Base-by-base conservation (phyloP, 1,140 invertebrate genomes). In the Belonocnema kinseyi region DNA sequence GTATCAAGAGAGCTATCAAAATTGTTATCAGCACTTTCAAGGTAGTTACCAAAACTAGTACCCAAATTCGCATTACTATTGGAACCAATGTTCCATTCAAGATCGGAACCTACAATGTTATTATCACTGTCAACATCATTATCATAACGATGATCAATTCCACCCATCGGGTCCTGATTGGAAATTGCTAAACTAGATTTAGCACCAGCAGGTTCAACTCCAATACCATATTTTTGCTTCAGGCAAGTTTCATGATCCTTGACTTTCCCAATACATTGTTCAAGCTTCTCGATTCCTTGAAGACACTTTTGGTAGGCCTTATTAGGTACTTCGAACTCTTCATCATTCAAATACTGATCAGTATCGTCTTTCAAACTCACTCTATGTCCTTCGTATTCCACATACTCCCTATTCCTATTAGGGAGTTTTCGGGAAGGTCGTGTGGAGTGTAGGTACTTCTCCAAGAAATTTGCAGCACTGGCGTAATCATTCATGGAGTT, bases 251-350 rank as follows among this genome's bases (percentile, higher is more conserved):
- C 86, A 16, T 89, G 85, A 17, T 61, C 76, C 71, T 81, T 82
- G 11, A 83, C 80, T 11, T 81, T 84, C 0, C 74, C 79, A 13
- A 89, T 85, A 72, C 87, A 88, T 33, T 83, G 77, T 71, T 89
- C 87, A 73, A 89, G 73, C 71, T 86, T 83, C 66, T 85, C 82
- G 17, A 89, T 88, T 33, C 86, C 83, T 51, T 80, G 82, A 61
- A 89, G 50, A 72, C 85, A 87, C 53, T 83, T 85, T 6, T 84
- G 79, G 74, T 87, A 89, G n/a, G 87, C 84, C 46, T 85, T 83
- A 10, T 75, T 79, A 0, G 80, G 51, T 21, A 83, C 50, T 14
- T 74, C 19, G 4, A 80, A 61, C 8, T 83, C 74, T 56, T 79
- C 73, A 12, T 80, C 77, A n/a, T 75, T n/a, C n/a, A 58, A 19